Conservation (phyloP, 2,888 invertebrate species). For the Yponomeuta cagnagella region DNA sequence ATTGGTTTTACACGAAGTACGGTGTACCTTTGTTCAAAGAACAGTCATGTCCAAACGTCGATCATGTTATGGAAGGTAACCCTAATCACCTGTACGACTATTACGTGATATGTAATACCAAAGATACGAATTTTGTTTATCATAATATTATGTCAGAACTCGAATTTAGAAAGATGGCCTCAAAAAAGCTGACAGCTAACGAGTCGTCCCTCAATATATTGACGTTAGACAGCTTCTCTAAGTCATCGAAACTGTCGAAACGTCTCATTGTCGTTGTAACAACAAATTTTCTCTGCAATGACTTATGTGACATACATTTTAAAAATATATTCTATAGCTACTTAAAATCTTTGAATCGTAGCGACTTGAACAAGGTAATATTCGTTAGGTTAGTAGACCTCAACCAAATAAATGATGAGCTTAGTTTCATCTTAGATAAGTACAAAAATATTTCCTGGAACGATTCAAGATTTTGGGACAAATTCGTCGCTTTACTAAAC, state of each 20-base stretch:
- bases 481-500: conserved; percentile 86
- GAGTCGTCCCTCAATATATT: conserved; percentile 79
- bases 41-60: conserved; percentile 76
- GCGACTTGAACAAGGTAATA: conserved; percentile 65
- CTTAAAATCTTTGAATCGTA: conserved; percentile 63
- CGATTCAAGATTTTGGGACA: conserved; percentile 91
- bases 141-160: conserved; percentile 82
- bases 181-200: conserved; percentile 83
- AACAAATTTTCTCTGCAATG: conserved; percentile 69
- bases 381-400: conserved; percentile 66
- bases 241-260: conserved; percentile 67
- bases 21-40: conserved; percentile 86
- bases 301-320: conserved; percentile 66
- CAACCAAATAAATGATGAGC: conserved; percentile 65
- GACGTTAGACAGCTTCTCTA: conserved; percentile 66
- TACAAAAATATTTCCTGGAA: conserved; percentile 83
- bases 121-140: conserved; percentile 83
- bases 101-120: conserved; percentile 90
- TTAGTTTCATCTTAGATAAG: conserved; percentile 65
- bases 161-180: conserved; percentile 80
- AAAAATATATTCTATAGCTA: conserved; percentile 70
- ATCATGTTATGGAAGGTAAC: conserved; percentile 79
- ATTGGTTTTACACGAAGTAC: conserved; percentile 87
- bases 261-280: conserved; percentile 77
- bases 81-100: conserved; percentile 88